Evolutionary conservation across 1,140 invertebrate genomes (phyloP).

Genomic region (Popillia japonica): DNA sequence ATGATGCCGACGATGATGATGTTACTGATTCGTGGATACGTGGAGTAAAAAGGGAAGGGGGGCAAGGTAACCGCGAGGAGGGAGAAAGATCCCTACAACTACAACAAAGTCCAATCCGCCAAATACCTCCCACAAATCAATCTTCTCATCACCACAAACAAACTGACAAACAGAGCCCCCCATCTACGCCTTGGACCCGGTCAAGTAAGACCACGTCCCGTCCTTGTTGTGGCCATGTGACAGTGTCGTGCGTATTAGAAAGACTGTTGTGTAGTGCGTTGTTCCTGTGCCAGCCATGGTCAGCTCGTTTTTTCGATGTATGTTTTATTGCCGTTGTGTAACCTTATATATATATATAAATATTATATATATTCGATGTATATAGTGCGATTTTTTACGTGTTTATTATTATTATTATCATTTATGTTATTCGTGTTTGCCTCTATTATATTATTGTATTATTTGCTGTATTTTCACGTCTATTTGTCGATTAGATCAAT

Average conservation of each 20-base stretch:
- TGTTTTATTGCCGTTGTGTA: conserved; percentile 60
- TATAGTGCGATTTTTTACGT: conserved; percentile 43
- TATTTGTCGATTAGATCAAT: not conserved
- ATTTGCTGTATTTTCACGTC: not conserved
- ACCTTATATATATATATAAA: conserved; percentile 44
- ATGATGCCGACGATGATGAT: too few species aligned
- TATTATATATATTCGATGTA: conserved; percentile 20
- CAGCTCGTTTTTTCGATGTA: conserved; percentile 60
- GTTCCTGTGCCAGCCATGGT: conserved; percentile 58
- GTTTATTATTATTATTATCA: conserved; percentile 3
- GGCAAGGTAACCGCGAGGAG: conserved; percentile 70
- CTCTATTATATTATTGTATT: conserved; percentile 11
- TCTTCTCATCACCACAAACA: conserved; percentile 30
- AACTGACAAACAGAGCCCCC: not conserved
- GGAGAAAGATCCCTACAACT: conserved; percentile 58
- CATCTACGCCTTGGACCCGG: conserved; percentile 50
- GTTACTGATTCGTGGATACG: too few species aligned
- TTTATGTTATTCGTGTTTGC: conserved; percentile 13
- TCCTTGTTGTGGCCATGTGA: conserved; percentile 61
- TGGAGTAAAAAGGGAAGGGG: conserved; percentile 62
- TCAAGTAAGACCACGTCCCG: conserved; percentile 60
- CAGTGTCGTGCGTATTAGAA: conserved; percentile 60
- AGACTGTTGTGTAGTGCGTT: conserved; percentile 58
- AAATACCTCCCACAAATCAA: not conserved
- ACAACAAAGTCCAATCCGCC: conserved; percentile 48